phyloP scores from a whole-genome alignment of 2,888 invertebrate species.

The Dynastes maya region DNA sequence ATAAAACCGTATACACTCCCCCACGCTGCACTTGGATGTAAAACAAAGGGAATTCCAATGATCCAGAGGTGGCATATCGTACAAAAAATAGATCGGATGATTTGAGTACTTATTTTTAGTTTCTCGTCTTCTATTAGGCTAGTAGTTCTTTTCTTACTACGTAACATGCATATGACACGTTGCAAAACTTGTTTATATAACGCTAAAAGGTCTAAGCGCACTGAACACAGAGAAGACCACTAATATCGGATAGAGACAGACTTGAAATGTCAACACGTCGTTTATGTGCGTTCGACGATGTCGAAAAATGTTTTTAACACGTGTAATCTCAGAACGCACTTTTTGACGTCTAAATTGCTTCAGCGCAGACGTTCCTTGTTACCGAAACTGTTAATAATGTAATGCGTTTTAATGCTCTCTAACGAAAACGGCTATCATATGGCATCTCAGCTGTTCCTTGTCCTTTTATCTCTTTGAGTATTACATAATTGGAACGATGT shows the following conservation, averaged over 20 bases:
- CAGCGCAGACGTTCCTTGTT: conserved; percentile 15
- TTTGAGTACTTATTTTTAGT: background rate
- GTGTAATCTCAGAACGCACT: conserved; percentile 16
- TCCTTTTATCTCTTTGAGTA: no score
- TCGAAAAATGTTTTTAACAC: conserved; percentile 40
- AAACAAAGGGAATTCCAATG: conserved; percentile 66
- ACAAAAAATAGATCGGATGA: conserved; percentile 65
- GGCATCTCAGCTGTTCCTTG: background rate
- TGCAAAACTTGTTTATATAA: conserved; percentile 65
- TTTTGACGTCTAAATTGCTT: conserved; percentile 9
- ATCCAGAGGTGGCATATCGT: conserved; percentile 58
- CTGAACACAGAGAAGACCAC: background rate
- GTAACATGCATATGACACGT: conserved; percentile 58
- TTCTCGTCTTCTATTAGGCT: conserved; percentile 4
- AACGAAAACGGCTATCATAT: conserved; percentile 5
- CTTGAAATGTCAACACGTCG: conserved; percentile 26
- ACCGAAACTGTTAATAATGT: conserved; percentile 36
- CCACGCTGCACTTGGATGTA: conserved; percentile 58
- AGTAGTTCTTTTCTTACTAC: background rate
- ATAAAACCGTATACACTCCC: conserved; percentile 56
- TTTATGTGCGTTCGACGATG: conserved; percentile 17
- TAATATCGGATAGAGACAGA: conserved; percentile 5
- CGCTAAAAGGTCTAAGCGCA: conserved; percentile 63
- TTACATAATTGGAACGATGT: no score
- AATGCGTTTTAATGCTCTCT: conserved; percentile 13